phyloP scores from a whole-genome alignment of 2,797 vertebrate species.

The Sebastes goodei region DNA sequence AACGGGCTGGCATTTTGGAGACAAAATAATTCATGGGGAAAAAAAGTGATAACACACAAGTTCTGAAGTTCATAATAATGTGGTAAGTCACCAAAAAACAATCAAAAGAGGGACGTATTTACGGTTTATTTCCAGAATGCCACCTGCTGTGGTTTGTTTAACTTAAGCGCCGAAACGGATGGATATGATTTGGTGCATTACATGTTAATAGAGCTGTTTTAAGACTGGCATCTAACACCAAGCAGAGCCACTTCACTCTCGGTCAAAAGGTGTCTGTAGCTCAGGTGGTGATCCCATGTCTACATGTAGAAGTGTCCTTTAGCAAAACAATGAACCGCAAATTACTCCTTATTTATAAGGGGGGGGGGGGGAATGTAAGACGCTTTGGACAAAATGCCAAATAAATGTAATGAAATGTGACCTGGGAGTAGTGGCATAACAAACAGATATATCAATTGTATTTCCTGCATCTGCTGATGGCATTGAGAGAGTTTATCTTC shows the following conservation, averaged over 20 bases:
- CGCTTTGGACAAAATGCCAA: background rate
- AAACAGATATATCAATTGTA: background rate
- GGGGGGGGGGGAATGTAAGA: background rate
- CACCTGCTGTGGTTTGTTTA: slow-evolving; percentile 3
- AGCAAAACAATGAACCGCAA: background rate
- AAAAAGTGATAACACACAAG: background rate
- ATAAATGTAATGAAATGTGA: background rate
- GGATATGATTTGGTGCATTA: background rate
- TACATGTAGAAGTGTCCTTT: too few species aligned
- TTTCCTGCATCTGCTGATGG: background rate
- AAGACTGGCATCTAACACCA: background rate
- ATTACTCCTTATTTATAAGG: background rate
- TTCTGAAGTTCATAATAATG: background rate
- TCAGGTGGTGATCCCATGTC: too few species aligned
- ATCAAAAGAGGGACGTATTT: background rate
- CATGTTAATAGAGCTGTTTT: background rate
- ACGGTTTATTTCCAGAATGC: background rate
- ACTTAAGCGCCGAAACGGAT: background rate
- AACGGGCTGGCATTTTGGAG: background rate
- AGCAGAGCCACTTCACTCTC: background rate
- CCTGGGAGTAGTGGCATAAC: background rate
- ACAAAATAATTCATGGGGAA: background rate
- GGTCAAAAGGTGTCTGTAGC: background rate
- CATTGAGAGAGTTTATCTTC: background rate
- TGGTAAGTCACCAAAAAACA: background rate